These are phyloP conservation scores for Eremophila alpestris DNA, from an alignment of 2,797 vertebrate species.

Conservation along the genomic window DNA sequence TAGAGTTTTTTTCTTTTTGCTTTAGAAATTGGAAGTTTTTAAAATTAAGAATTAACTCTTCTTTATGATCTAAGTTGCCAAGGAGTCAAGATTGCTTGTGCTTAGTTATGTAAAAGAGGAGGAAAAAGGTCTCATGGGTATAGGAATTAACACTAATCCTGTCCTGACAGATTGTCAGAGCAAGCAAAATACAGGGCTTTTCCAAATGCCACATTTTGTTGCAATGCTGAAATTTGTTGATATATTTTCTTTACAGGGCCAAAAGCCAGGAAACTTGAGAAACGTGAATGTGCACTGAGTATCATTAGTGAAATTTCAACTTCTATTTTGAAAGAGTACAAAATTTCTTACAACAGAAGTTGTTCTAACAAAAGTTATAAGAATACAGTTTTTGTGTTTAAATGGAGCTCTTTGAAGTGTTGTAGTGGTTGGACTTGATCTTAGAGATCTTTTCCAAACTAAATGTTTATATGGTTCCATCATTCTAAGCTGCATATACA, in stretches of 20 bases:
- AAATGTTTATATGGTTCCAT: not conserved
- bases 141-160: constrained; percentile 40
- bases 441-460: not conserved
- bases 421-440: not conserved
- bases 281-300: not conserved
- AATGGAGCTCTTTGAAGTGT: not conserved
- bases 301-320: constrained; percentile 8
- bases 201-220: not conserved
- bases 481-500: not conserved
- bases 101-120: constrained; percentile 23
- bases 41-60: not conserved
- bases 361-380: not conserved
- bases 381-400: not conserved
- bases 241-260: not conserved
- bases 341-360: not conserved
- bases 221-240: not conserved
- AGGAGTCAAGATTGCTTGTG: constrained; percentile 22
- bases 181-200: constrained; percentile 1
- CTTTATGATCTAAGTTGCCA: not conserved
- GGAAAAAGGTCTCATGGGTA: not conserved
- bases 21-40: not conserved
- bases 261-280: constrained; percentile 23
- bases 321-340: not conserved
- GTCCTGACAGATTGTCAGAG: constrained; percentile 33
- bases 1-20: not conserved